Evolutionary conservation across 2,888 invertebrate genomes (phyloP), one percentile per base, ranked within the genome.

Genomic region (Drosophila anomelani): DNA sequence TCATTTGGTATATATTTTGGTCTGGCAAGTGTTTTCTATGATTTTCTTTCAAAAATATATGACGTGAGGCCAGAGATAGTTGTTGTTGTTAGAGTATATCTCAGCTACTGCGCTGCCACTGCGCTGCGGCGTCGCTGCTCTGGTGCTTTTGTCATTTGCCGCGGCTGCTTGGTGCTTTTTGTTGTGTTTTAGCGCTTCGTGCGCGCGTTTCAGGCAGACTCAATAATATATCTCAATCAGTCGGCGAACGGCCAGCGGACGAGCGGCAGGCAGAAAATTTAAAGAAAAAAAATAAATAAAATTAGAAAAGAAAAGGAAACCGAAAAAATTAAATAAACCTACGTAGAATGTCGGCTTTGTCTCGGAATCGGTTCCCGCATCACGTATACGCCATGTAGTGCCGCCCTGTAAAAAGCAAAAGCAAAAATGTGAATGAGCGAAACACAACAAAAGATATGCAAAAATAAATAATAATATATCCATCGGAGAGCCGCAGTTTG

Each of bases 181-280:
- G 55, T 56, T 69, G 72, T 66, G 64, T 53, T 67, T 55, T 68
- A 47, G 67, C 39, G 67, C 56, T 67, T 56, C 47, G 67, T 36
- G 56, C 23, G 67, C 69, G 67, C 70, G 47, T 68, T 69, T 80
- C 61, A 60, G 75, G 54, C 54, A 39, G 72, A 71, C 66, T 73
- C 75, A 77, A 80, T 81, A 77, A 80, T 81, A 81, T 79, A 84
- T 84, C 82, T 86, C 79, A 88, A 82, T 88, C 86, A 85, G 88
- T 85, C 79, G 76, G 66, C 62, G 78, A 79, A 75, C 66, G 73
- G 78, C 78, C 77, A 77, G 78, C 79, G 71, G 59, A 67, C 68
- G 77, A 73, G 73, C 49, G 64, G 72, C 61, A 58, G 72, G 61
- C 70, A 51, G n/a, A 39, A 54, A 70, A n/a, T 23, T 38, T 9